These are phyloP conservation scores for Cyclina sinensis DNA, from an alignment of 1,140 invertebrate genomes.

Conservation along the genomic window DNA sequence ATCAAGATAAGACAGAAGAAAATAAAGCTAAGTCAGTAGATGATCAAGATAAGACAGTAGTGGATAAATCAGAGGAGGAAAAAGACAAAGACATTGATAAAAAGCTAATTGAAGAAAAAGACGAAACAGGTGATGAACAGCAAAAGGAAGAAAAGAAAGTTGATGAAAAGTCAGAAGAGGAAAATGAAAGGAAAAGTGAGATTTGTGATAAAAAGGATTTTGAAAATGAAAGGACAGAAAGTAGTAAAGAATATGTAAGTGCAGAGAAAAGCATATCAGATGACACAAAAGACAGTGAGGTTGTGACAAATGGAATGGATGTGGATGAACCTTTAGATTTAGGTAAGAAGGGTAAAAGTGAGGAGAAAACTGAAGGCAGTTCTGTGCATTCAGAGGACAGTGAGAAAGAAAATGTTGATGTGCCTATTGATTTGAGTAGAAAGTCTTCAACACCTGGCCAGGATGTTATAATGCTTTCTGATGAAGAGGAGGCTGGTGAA, in stretches of 20 bases:
- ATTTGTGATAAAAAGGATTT: constrained; percentile 41
- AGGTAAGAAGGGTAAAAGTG: constrained; percentile 12
- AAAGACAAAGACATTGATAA: constrained; percentile 19
- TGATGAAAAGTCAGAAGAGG: constrained; percentile 56
- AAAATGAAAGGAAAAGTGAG: constrained; percentile 74
- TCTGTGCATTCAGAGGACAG: constrained; percentile 75
- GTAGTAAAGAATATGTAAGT: not conserved
- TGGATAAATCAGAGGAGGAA: constrained; percentile 2
- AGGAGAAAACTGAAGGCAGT: constrained; percentile 60
- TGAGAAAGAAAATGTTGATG: constrained; percentile 78
- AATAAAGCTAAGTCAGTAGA: not conserved
- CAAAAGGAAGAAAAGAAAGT: not conserved
- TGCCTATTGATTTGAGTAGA: constrained; percentile 80
- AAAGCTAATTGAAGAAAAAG: constrained; percentile 22
- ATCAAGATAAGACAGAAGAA: constrained; percentile 9
- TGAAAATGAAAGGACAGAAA: not conserved
- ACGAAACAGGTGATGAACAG: constrained; percentile 50
- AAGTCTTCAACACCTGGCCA: constrained; percentile 70
- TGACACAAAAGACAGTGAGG: constrained; percentile 50
- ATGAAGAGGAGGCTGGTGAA: constrained; percentile 69
- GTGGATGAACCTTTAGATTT: not conserved
- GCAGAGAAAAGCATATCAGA: constrained; percentile 34
- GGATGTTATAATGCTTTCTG: constrained; percentile 76
- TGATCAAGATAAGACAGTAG: not conserved
- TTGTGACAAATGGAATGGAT: constrained; percentile 29